A percentile compares a stretch with the other conserved stretches of the same genome.
Conservation (phyloP, 1,140 invertebrate genomes). For the Sarcophaga peregrina region DNA sequence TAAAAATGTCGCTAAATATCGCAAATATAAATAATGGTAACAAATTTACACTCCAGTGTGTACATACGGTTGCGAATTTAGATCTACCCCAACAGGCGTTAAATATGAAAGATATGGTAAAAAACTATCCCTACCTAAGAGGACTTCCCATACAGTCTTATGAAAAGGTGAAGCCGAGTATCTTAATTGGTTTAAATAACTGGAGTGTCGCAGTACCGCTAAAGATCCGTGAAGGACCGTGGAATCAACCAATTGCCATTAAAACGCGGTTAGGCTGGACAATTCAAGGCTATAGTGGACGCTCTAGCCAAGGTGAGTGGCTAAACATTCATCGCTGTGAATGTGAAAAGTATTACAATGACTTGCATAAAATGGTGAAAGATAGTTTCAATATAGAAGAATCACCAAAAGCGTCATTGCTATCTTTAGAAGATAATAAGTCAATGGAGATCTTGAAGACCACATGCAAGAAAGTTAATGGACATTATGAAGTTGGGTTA, state of each 20-base stretch:
- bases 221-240: conserved; percentile 21
- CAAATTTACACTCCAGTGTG: background rate
- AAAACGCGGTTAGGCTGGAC: conserved; percentile 29
- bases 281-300: background rate
- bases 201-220: conserved; percentile 29
- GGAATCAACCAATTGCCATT: conserved; percentile 21
- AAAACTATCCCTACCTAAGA: background rate
- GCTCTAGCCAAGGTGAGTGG: background rate
- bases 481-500: conserved; percentile 14
- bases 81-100: background rate
- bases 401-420: background rate
- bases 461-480: background rate
- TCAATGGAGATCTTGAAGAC: background rate
- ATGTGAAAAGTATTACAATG: background rate
- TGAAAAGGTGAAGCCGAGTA: background rate
- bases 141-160: background rate
- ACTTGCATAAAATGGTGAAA: conserved; percentile 15
- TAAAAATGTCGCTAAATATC: background rate
- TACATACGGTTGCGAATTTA: background rate
- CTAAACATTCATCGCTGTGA: conserved; percentile 22
- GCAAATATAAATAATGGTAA: background rate
- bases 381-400: background rate
- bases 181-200: conserved; percentile 33
- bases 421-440: background rate
- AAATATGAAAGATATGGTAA: background rate